phyloP scores from a whole-genome alignment of 2,797 vertebrate species.

The Hozukius guyotensis region DNA sequence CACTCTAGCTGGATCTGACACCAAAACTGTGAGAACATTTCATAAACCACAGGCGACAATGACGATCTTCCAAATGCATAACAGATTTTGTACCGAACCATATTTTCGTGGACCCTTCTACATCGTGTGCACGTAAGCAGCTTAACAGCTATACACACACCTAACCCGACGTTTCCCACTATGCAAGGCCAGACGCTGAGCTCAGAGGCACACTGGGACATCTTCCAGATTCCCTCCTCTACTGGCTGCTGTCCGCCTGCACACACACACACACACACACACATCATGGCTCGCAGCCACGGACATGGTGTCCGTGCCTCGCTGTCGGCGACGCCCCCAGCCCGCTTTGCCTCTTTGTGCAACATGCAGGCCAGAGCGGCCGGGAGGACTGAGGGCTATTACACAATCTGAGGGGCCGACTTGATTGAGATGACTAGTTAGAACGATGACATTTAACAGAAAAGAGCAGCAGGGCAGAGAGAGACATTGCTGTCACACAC shows the following conservation, averaged over 20 bases:
- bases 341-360: constrained; percentile 20
- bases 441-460: constrained; percentile 26
- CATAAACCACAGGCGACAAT: background rate
- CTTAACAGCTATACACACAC: background rate
- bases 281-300: constrained; percentile 27
- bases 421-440: background rate
- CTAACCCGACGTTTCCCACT: constrained; percentile 10
- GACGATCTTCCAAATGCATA: background rate
- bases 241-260: constrained; percentile 23
- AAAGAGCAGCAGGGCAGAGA: background rate
- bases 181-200: constrained; percentile 48
- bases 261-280: background rate
- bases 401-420: constrained; percentile 16
- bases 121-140: background rate
- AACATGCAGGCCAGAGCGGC: background rate
- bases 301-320: constrained; percentile 53
- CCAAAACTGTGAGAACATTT: background rate
- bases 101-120: background rate
- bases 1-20: background rate
- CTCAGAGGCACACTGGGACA: constrained; percentile 63
- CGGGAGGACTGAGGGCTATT: constrained; percentile 14
- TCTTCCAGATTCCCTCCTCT: constrained; percentile 46
- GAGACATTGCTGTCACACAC: background rate
- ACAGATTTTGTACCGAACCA: background rate
- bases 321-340: constrained; percentile 20